These are phyloP conservation scores for Philaethria dido DNA, from an alignment of 2,888 invertebrate genomes.

Conservation along the genomic window DNA sequence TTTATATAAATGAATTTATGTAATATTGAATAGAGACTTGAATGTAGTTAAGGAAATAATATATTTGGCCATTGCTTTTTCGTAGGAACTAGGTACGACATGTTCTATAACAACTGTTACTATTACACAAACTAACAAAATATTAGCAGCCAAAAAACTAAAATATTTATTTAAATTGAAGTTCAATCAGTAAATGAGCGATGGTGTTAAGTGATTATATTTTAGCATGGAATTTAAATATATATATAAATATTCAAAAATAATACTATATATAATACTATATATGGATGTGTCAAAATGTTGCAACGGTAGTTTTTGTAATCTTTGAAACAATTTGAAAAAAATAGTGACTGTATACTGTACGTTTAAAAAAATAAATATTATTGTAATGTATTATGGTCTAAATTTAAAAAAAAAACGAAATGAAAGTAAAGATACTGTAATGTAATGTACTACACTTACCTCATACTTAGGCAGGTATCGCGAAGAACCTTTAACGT, in stretches of 20 bases:
- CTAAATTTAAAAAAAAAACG: neutral
- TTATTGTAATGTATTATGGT: neutral
- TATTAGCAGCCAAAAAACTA: neutral
- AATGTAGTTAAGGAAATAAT: conserved; percentile 18
- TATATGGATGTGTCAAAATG: neutral
- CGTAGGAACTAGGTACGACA: conserved; percentile 1
- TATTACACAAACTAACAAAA: neutral
- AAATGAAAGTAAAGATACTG: neutral
- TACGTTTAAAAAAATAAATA: neutral
- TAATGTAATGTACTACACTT: conserved; percentile 49
- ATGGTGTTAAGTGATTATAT: neutral
- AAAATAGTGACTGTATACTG: conserved; percentile 7
- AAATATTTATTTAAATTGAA: neutral
- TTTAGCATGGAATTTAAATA: neutral
- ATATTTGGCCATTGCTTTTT: conserved; percentile 15
- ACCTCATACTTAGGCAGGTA: conserved; percentile 96
- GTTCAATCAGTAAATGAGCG: neutral
- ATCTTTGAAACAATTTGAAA: neutral
- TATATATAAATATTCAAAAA: neutral
- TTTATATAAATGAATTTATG: conserved; percentile 37
- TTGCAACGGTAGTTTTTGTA: conserved; percentile 1
- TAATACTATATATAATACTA: neutral
- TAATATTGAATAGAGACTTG: conserved; percentile 14
- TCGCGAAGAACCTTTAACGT: conserved; percentile 93
- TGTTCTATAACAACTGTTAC: neutral